These are phyloP conservation scores for Eunapius fragilis DNA, from an alignment of 37 sponge, comb jelly and placozoan genomes.

Conservation along the genomic window DNA sequence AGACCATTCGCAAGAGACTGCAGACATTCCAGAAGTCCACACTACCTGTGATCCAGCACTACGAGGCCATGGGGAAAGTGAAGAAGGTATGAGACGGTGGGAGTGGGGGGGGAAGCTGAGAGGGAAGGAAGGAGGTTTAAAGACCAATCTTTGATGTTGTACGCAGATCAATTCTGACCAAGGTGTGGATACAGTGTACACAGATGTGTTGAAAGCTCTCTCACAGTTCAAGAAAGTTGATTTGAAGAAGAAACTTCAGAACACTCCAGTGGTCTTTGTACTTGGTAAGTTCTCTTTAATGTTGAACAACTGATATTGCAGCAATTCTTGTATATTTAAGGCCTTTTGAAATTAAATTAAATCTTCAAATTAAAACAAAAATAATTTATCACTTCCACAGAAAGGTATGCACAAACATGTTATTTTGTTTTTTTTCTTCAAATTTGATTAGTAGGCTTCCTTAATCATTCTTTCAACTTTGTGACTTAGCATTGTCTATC, in stretches of 20 bases:
- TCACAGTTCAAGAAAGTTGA: constrained; percentile 8
- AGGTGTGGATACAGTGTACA: constrained; percentile 52
- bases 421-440: too few relatives aligned
- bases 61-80: constrained; percentile 37
- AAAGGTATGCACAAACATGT: too few relatives aligned
- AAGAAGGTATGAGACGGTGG: constrained; percentile 44
- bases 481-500: too few relatives aligned
- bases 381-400: too few relatives aligned
- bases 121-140: neutral
- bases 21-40: constrained; percentile 60
- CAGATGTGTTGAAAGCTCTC: constrained; percentile 39
- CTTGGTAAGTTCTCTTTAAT: neutral
- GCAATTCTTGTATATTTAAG: neutral
- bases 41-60: constrained; percentile 76
- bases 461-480: too few relatives aligned
- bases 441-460: too few relatives aligned
- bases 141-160: neutral
- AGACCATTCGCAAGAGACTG: constrained; percentile 83
- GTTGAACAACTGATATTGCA: neutral
- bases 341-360: too few relatives aligned
- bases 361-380: too few relatives aligned
- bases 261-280: neutral
- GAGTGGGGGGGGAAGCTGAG: neutral
- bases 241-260: constrained; percentile 1
- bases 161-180: constrained; percentile 42